phyloP scores from a whole-genome alignment of 1,140 invertebrate species.

The Drosophila paulistorum region DNA sequence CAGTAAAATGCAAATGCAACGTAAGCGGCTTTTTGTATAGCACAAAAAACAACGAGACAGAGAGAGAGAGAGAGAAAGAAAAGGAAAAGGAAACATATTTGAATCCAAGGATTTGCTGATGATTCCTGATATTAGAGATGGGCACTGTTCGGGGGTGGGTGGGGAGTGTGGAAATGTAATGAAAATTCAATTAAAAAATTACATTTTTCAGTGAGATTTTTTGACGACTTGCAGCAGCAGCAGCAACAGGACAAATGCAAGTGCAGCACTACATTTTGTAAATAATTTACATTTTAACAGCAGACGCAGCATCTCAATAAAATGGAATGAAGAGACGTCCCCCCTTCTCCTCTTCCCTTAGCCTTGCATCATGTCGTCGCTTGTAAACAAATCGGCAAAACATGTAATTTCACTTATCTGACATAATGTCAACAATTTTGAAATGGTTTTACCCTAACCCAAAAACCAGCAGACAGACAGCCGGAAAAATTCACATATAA shows the following conservation, averaged over 20 bases:
- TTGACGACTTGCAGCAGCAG: constrained; percentile 30
- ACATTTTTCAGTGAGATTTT: constrained; percentile 68
- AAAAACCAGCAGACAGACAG: constrained; percentile 37
- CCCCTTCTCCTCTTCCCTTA: neutral
- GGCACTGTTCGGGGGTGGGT: constrained; percentile 21
- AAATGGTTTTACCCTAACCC: constrained; percentile 49
- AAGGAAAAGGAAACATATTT: constrained; percentile 27
- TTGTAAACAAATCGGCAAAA: constrained; percentile 64
- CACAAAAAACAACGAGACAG: constrained; percentile 19
- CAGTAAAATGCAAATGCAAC: constrained; percentile 44
- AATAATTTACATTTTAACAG: constrained; percentile 17
- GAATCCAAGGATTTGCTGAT: constrained; percentile 44
- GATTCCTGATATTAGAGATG: constrained; percentile 57
- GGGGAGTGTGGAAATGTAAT: constrained; percentile 64
- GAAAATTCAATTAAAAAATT: constrained; percentile 81
- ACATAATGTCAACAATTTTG: constrained; percentile 71
- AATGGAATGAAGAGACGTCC: neutral
- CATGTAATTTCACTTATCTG: constrained; percentile 81
- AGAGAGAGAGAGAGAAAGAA: constrained; percentile 20
- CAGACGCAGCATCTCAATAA: neutral
- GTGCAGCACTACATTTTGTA: neutral
- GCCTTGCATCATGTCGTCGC: neutral
- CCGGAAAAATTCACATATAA: constrained; percentile 65
- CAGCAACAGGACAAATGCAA: neutral
- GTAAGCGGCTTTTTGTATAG: constrained; percentile 74